Conservation (phyloP, 2,797 vertebrate genomes). For the Semaprochilodus insignis region DNA sequence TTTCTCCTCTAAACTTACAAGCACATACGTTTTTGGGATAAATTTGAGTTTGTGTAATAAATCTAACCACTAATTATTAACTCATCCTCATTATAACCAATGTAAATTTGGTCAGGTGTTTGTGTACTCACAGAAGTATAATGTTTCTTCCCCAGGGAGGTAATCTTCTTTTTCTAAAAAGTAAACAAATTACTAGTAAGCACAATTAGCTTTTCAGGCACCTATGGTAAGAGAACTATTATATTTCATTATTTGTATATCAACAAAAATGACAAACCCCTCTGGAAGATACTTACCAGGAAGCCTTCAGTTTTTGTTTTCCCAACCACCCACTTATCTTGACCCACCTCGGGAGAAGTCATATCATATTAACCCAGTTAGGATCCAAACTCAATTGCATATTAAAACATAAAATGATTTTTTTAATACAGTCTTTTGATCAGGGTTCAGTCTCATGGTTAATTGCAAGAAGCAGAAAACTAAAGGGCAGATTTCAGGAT, state of each 20-base stretch:
- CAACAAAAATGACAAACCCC: not conserved
- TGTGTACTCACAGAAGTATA: slow-evolving; percentile 22
- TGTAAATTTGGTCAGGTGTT: not conserved
- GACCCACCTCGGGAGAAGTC: slow-evolving; percentile 34
- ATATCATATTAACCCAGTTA: slow-evolving; percentile 7
- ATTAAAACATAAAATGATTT: not conserved
- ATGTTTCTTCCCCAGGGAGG: not conserved
- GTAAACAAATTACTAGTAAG: not conserved
- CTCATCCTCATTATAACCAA: not conserved
- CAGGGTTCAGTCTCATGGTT: not conserved
- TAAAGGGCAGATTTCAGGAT: not conserved
- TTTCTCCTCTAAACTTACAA: too few relatives aligned
- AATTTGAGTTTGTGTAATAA: too few relatives aligned
- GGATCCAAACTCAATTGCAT: not conserved
- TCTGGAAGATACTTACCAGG: slow-evolving; percentile 18
- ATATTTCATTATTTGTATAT: not conserved
- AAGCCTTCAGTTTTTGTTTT: slow-evolving; percentile 41
- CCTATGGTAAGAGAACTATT: not conserved
- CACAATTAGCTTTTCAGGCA: not conserved
- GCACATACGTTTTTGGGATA: too few relatives aligned
- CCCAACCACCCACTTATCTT: slow-evolving; percentile 59
- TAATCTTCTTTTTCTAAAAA: slow-evolving; percentile 30
- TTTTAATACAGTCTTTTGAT: not conserved
- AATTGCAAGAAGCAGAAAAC: not conserved
- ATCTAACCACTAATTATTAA: not conserved